Conservation (phyloP, 1,140 invertebrate genomes). For the Bombus waltoni region DNA sequence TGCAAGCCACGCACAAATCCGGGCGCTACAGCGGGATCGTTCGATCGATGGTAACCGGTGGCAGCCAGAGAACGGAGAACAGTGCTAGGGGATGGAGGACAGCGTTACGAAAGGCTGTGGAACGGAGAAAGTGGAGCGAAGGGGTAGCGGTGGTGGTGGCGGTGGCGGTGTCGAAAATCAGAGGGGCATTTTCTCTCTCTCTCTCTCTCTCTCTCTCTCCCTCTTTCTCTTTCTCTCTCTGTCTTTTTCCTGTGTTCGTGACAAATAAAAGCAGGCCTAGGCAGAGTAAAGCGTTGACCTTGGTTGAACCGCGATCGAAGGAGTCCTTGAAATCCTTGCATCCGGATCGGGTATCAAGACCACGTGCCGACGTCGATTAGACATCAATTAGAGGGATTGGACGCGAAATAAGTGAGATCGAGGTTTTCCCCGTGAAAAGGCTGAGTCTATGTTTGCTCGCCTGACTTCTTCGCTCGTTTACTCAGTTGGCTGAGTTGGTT, state of each 20-base stretch:
- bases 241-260: too few species aligned
- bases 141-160: not conserved
- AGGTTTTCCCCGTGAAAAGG: not conserved
- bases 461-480: not conserved
- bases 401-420: not conserved
- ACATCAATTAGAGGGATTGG: not conserved
- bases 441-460: not conserved
- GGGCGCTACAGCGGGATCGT: not conserved
- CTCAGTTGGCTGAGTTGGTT: not conserved
- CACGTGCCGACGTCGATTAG: conserved; percentile 16
- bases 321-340: conserved; percentile 43
- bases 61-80: not conserved
- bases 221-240: not conserved
- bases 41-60: conserved; percentile 30
- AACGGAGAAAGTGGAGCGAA: conserved; percentile 3
- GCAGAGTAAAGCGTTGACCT: conserved; percentile 20
- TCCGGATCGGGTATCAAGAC: not conserved
- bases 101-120: not conserved
- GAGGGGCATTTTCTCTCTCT: not conserved
- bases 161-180: conserved; percentile 21
- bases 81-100: not conserved
- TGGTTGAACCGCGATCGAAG: conserved; percentile 38
- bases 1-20: not conserved
- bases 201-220: not conserved
- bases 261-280: not conserved